Evolutionary conservation across 1,140 invertebrate species (phyloP).

Genomic region (Nilaparvata lugens): DNA sequence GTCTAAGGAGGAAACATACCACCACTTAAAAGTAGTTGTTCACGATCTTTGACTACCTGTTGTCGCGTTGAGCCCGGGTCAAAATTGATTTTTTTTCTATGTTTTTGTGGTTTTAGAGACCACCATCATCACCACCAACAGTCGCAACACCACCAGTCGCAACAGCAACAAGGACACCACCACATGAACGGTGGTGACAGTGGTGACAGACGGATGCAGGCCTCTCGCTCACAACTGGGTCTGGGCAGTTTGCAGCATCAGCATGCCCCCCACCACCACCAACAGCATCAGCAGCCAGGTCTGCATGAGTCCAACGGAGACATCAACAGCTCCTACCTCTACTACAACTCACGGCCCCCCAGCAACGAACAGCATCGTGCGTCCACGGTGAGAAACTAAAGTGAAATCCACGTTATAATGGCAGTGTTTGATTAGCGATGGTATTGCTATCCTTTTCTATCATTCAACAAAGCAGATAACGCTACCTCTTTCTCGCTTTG

Average conservation of each 20-base stretch:
- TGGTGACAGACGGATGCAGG: slow-evolving; percentile 49
- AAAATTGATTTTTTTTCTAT: neutral
- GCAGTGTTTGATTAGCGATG: no score
- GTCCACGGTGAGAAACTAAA: neutral
- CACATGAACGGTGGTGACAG: slow-evolving; percentile 15
- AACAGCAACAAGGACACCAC: neutral
- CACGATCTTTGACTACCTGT: no score
- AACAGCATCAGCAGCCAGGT: slow-evolving; percentile 35
- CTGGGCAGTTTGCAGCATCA: slow-evolving; percentile 42
- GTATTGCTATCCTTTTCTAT: no score
- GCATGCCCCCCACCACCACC: no score
- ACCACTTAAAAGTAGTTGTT: no score
- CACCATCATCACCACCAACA: slow-evolving; percentile 14
- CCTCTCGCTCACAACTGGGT: slow-evolving; percentile 61
- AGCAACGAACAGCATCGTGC: slow-evolving; percentile 7
- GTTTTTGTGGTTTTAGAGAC: slow-evolving; percentile 11
- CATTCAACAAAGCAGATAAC: no score
- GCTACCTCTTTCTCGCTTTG: no score
- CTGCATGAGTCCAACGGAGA: slow-evolving; percentile 18
- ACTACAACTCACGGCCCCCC: slow-evolving; percentile 60
- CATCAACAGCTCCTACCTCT: slow-evolving; percentile 45
- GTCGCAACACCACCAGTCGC: neutral
- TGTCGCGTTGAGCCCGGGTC: no score
- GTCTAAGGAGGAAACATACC: no score
- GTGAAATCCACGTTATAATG: neutral